Percentiles rank a stretch among this genome's conserved stretches.
Evolutionary conservation across 2,113 vertebrate genomes (phyloP).

Genomic region (Brienomyrus brachyistius): DNA sequence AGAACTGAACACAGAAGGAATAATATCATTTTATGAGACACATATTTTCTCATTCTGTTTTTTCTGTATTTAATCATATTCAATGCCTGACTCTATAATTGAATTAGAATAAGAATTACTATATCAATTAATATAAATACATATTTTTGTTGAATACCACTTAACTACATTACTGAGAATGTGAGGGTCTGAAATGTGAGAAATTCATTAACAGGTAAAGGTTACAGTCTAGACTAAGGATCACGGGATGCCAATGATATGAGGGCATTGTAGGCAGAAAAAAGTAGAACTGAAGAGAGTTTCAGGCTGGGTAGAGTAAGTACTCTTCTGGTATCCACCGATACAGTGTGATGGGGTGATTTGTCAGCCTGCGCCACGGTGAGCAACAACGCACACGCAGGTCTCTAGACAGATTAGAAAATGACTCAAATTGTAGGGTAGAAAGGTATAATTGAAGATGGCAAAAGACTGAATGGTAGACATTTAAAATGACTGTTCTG

Average conservation of each 20-base stretch:
- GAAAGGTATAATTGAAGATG: constrained; percentile 99
- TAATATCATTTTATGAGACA: constrained; percentile 3
- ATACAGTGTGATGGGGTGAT: constrained; percentile 79
- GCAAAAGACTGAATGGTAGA: constrained; percentile 96
- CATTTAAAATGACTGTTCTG: constrained; percentile 95
- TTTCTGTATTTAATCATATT: not conserved
- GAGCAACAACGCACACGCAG: constrained; percentile 66
- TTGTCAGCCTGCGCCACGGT: constrained; percentile 81
- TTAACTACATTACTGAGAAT: not conserved
- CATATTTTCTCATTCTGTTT: not conserved
- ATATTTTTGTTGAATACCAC: not conserved
- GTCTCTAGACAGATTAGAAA: constrained; percentile 84
- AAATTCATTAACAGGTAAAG: not conserved
- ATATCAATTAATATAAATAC: not conserved
- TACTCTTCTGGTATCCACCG: constrained; percentile 71
- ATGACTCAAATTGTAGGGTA: constrained; percentile 98
- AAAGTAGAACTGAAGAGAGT: constrained; percentile 6
- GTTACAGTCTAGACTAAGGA: not conserved
- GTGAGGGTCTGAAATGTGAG: not conserved
- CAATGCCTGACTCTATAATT: not conserved
- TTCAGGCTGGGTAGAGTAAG: constrained; percentile 67
- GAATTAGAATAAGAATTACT: not conserved
- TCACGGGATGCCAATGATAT: not conserved
- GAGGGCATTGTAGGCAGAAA: not conserved
- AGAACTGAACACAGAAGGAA: constrained; percentile 33